Base-by-base conservation (phyloP, 2,113 vertebrate species). In the Perccottus glenii region DNA sequence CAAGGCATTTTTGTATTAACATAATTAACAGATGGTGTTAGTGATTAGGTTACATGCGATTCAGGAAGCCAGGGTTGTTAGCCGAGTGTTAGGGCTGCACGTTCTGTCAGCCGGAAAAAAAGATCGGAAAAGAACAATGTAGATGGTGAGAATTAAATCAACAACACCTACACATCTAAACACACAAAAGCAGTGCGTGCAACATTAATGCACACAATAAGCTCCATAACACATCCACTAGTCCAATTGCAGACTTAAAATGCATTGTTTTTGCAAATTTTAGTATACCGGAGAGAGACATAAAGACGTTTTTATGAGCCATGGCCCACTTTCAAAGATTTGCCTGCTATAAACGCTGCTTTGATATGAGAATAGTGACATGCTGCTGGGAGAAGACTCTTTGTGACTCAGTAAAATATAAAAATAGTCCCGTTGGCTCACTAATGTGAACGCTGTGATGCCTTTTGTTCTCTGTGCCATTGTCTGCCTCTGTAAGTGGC, bases 21-120 rank as follows among this genome's bases (percentile, higher is more conserved):
- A 88, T 90, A 90, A 90, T 93, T 91, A 91, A 90, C 92, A 92
- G 92, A 93, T 91, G 91, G 91, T 86, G 85, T 86, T 65, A 89
- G 88, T 91, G 88, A 91, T 92, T 90, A 88, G 85, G 81, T 91
- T 90, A 91, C 82, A 89, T 84, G 87, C 73, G 67, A 87, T 87
- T 91, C 83, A 87, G 87, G 87, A 90, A 87, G 81, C 82, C 73
- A 67, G 80, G 81, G 88, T 85, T 89, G 82, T 90, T 89, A 88
- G 82, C 79, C 48, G 81, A 87, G 83, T 84, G 85, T 88, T 83
- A 85, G 85, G 75, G 78, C 85, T 83, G 77, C 70, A 67, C 57
- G 73, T 83, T 87, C 81, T 88, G 85, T 89, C 87, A 80, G 80
- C 75, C 57, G 75, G 67, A 79, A 76, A 68, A 56, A 75, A 63